Percentiles rank a stretch among this genome's conserved stretches.
Evolutionary conservation across 2,888 invertebrate genomes (phyloP).

Genomic region (Ephialtes manifestator): DNA sequence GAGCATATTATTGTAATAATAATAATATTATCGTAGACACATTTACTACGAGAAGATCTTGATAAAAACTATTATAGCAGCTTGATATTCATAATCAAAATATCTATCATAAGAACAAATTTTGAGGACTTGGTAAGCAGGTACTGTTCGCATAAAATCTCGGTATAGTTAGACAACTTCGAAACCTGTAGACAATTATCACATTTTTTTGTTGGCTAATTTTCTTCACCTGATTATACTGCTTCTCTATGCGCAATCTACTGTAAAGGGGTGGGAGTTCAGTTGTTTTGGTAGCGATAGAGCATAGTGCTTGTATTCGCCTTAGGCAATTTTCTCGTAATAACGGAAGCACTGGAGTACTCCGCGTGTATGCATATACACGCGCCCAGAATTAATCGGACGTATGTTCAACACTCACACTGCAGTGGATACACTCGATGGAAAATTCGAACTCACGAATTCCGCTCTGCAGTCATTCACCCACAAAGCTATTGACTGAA

Average conservation of each 20-base stretch:
- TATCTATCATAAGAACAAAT: neutral
- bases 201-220: conserved; percentile 41
- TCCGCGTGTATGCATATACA: neutral
- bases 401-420: conserved; percentile 73
- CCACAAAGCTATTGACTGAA: conserved; percentile 14
- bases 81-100: neutral
- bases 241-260: neutral
- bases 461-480: conserved; percentile 9
- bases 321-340: conserved; percentile 78
- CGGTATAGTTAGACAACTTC: neutral
- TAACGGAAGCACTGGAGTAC: conserved; percentile 77
- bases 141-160: neutral
- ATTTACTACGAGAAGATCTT: no score
- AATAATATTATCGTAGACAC: no score
- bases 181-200: conserved; percentile 1
- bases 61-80: neutral
- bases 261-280: conserved; percentile 72
- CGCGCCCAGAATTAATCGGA: conserved; percentile 76
- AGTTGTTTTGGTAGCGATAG: conserved; percentile 78
- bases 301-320: conserved; percentile 36
- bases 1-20: no score
- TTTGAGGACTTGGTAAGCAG: neutral
- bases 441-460: conserved; percentile 33
- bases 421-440: conserved; percentile 66
- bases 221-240: conserved; percentile 40